Percentiles rank a stretch among this genome's conserved stretches.
These are phyloP conservation scores for Saccostrea cuccullata DNA, from an alignment of 1,140 invertebrate genomes.

Conservation along the genomic window DNA sequence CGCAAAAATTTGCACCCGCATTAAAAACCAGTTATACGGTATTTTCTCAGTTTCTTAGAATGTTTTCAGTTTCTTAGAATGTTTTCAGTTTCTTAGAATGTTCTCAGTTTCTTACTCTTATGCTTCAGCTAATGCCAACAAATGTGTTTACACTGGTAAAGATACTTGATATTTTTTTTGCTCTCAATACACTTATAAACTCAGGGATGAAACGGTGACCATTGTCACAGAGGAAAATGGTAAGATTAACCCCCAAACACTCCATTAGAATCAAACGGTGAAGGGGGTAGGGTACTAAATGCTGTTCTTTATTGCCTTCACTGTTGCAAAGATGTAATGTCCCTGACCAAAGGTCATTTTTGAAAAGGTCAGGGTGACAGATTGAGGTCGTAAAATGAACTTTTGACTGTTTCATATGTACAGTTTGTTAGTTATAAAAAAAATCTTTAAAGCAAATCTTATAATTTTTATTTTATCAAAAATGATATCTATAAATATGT, in stretches of 20 bases:
- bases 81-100: no score
- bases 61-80: no score
- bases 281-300: background rate
- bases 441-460: no score
- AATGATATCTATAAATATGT: no score
- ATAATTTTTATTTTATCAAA: no score
- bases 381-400: no score
- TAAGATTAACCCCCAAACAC: constrained; percentile 38
- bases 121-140: constrained; percentile 56
- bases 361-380: no score
- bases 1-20: no score
- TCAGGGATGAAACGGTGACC: constrained; percentile 68
- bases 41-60: no score
- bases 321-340: background rate
- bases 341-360: background rate
- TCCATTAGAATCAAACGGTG: background rate
- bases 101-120: background rate
- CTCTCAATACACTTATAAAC: constrained; percentile 69
- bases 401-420: no score
- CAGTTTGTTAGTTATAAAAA: no score
- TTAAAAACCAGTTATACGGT: no score
- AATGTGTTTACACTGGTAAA: constrained; percentile 72
- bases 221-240: constrained; percentile 73
- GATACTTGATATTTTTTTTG: constrained; percentile 59
- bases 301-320: background rate